Evolutionary conservation across 2,888 invertebrate genomes (phyloP).

Genomic region (Allolobophora icterica): DNA sequence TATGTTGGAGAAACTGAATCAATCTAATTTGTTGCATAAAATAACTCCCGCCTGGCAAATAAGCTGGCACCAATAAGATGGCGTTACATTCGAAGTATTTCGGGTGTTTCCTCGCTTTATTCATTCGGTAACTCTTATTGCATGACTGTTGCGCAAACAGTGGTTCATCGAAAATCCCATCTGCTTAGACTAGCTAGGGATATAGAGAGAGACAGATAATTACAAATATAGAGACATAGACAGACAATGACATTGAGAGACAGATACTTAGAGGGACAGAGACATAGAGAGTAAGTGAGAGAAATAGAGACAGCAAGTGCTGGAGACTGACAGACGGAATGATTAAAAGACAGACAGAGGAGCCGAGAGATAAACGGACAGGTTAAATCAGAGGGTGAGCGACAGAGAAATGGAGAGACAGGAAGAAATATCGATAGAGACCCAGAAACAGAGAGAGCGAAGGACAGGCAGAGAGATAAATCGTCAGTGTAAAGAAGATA

Average conservation of each 20-base stretch:
- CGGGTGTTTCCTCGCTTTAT: not conserved
- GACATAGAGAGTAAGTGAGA: not conserved
- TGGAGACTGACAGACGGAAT: not conserved
- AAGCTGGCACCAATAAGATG: not conserved
- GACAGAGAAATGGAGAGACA: not conserved
- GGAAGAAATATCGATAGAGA: not conserved
- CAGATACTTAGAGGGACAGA: not conserved
- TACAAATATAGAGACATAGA: too few species aligned
- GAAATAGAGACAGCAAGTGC: not conserved
- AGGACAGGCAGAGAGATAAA: too few species aligned
- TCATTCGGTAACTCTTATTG: not conserved
- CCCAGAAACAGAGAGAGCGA: not conserved
- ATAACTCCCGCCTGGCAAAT: not conserved
- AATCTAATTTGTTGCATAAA: not conserved
- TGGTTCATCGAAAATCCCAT: too few species aligned
- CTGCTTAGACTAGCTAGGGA: not conserved
- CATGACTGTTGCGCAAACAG: too few species aligned
- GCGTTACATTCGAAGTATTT: not conserved
- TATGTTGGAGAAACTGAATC: not conserved
- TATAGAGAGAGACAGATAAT: not conserved
- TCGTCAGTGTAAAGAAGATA: too few species aligned
- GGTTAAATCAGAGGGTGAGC: too few species aligned
- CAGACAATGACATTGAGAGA: too few species aligned
- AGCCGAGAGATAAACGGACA: too few species aligned
- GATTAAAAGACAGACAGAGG: not conserved